Percentiles rank a stretch among this genome's conserved stretches.
phyloP scores from a whole-genome alignment of 1,140 invertebrate genomes.

The Drosophila quadrilineata region DNA sequence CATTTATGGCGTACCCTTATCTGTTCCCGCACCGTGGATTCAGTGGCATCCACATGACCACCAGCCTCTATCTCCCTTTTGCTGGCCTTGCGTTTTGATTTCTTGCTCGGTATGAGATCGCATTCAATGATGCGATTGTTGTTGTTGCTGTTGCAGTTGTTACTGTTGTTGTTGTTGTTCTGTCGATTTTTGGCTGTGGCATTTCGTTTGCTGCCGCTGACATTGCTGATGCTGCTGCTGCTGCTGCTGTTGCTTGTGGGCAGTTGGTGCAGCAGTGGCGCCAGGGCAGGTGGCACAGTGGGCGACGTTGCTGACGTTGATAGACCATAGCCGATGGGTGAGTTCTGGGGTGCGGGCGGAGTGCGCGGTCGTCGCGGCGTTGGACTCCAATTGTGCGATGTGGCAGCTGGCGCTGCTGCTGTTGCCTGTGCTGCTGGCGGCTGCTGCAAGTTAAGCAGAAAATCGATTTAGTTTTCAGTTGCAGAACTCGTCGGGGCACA shows the following conservation, averaged over 20 bases:
- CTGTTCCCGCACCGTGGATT: constrained; percentile 59
- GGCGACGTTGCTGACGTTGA: constrained; percentile 6
- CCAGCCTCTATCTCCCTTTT: constrained; percentile 43
- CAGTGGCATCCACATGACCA: constrained; percentile 35
- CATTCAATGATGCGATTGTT: constrained; percentile 70
- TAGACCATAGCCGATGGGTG: constrained; percentile 62
- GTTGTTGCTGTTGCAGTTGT: constrained; percentile 42
- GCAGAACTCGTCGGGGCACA: too few relatives aligned
- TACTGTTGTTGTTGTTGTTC: constrained; percentile 19
- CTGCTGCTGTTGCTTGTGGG: constrained; percentile 40
- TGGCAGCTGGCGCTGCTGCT: constrained; percentile 6
- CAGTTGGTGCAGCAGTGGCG: constrained; percentile 59
- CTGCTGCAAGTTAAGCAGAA: constrained; percentile 46
- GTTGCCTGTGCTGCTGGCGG: constrained; percentile 13
- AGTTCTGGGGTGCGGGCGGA: constrained; percentile 70
- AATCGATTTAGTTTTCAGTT: constrained; percentile 72
- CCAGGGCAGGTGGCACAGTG: constrained; percentile 48
- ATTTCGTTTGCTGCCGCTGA: constrained; percentile 28
- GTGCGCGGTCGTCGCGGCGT: constrained; percentile 55
- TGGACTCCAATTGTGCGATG: constrained; percentile 55
- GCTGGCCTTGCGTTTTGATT: constrained; percentile 63
- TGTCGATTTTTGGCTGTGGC: constrained; percentile 17
- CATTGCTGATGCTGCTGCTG: constrained; percentile 5
- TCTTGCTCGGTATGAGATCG: constrained; percentile 78
- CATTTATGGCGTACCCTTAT: constrained; percentile 47